These are phyloP conservation scores for Ophion ellenae DNA, from an alignment of 2,888 invertebrate species.

Conservation along the genomic window DNA sequence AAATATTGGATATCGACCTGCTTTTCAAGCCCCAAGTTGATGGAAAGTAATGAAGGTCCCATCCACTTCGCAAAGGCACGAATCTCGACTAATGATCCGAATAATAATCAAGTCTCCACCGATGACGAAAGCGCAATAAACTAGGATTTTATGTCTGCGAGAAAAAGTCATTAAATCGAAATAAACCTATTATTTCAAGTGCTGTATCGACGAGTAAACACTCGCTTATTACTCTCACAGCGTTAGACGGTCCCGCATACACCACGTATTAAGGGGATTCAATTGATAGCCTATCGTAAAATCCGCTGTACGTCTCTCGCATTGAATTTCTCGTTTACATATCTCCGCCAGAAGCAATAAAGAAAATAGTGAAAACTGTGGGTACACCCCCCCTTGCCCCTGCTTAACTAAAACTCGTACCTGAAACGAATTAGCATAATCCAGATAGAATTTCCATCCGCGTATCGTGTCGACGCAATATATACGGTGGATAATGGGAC, in stretches of 20 bases:
- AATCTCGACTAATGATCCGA: neutral
- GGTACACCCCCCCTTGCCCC: neutral
- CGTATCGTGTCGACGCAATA: constrained; percentile 23
- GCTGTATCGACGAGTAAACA: neutral
- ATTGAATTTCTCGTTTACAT: constrained; percentile 30
- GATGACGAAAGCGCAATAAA: neutral
- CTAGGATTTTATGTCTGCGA: neutral
- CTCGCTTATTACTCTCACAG: neutral
- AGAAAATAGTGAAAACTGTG: neutral
- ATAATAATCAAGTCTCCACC: neutral
- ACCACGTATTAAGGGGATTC: constrained; percentile 6
- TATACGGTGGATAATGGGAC: neutral
- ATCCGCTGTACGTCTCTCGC: constrained; percentile 21
- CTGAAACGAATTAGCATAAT: constrained; percentile 46
- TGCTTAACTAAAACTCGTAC: constrained; percentile 8
- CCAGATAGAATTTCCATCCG: constrained; percentile 45
- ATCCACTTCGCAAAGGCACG: too few species aligned
- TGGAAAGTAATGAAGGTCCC: neutral
- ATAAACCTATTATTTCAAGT: neutral
- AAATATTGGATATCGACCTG: neutral
- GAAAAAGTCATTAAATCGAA: constrained; percentile 1
- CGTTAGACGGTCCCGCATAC: constrained; percentile 14
- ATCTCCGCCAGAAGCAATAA: constrained; percentile 2
- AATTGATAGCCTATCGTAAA: constrained; percentile 47
- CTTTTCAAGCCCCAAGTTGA: neutral